Conservation (phyloP, 2,113 vertebrate genomes). For the Channa argus region DNA sequence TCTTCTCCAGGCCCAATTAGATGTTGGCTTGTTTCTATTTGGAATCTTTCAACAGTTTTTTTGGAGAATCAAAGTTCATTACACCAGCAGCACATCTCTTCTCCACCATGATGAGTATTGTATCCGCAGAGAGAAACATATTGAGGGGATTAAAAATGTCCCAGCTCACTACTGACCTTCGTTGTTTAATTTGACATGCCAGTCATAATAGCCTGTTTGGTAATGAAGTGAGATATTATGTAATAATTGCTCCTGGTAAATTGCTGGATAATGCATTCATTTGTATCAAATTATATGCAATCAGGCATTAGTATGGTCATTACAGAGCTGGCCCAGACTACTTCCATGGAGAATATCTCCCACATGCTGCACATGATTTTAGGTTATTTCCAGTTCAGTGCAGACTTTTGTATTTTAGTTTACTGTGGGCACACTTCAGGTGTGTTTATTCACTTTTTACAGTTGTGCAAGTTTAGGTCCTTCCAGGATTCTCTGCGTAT, state of each 20-base stretch:
- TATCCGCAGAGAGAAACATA: slow-evolving; percentile 8
- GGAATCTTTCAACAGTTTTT: slow-evolving; percentile 61
- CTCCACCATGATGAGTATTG: neutral
- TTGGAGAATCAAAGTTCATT: slow-evolving; percentile 55
- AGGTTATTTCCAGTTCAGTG: slow-evolving; percentile 51
- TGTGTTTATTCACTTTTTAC: slow-evolving; percentile 25
- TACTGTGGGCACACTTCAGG: slow-evolving; percentile 25
- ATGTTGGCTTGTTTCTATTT: slow-evolving; percentile 55
- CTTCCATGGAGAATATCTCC: slow-evolving; percentile 60
- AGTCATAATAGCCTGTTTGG: slow-evolving; percentile 36
- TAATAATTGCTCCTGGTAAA: slow-evolving; percentile 58
- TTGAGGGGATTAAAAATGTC: slow-evolving; percentile 3
- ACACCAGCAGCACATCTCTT: slow-evolving; percentile 34
- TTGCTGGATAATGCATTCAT: slow-evolving; percentile 62
- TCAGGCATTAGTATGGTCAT: slow-evolving; percentile 60
- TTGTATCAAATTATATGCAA: slow-evolving; percentile 70
- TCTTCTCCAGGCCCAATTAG: slow-evolving; percentile 72
- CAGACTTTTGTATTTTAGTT: slow-evolving; percentile 1
- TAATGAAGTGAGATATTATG: slow-evolving; percentile 49
- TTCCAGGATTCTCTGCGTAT: slow-evolving; percentile 35
- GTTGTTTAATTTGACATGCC: slow-evolving; percentile 44
- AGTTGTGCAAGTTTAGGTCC: neutral
- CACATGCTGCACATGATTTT: slow-evolving; percentile 54
- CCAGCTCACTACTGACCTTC: slow-evolving; percentile 31
- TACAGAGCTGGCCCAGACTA: slow-evolving; percentile 38